Conservation (phyloP, 2,888 invertebrate species). For the Xanthostigma xanthostigma region DNA sequence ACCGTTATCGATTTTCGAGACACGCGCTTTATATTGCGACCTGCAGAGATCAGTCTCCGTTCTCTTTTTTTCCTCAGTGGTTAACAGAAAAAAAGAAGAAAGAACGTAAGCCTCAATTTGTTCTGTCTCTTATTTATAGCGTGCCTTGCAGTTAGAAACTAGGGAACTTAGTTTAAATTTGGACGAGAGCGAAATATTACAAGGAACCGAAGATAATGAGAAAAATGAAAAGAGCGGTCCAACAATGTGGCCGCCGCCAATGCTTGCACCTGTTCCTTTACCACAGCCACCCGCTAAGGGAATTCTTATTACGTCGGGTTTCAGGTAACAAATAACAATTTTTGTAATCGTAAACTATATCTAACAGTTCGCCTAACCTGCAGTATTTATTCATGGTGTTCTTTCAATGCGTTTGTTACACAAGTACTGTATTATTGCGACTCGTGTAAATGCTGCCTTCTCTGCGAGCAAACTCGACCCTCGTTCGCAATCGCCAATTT, state of each 20-base stretch:
- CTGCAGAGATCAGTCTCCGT: too few relatives aligned
- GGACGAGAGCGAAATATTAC: conserved; percentile 4
- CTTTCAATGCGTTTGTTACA: too few relatives aligned
- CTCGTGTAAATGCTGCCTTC: too few relatives aligned
- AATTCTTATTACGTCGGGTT: conserved; percentile 37
- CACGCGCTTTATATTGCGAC: too few relatives aligned
- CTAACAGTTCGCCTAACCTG: too few relatives aligned
- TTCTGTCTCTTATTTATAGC: conserved; percentile 9
- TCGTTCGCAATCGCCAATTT: too few relatives aligned
- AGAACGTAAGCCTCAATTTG: background rate
- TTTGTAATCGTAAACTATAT: too few relatives aligned
- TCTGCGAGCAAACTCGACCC: too few relatives aligned
- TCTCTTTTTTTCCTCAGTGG: too few relatives aligned
- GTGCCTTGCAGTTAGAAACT: conserved; percentile 14
- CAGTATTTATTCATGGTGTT: too few relatives aligned
- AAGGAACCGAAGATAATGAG: conserved; percentile 12
- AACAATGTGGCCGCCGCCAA: conserved; percentile 22
- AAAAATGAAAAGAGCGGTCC: conserved; percentile 13
- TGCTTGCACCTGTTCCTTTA: conserved; percentile 18
- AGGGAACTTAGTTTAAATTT: conserved; percentile 5
- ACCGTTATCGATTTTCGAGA: too few relatives aligned
- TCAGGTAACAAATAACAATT: conserved; percentile 22
- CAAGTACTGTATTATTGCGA: too few relatives aligned
- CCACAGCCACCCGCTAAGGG: conserved; percentile 36
- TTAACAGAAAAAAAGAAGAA: background rate